These are phyloP conservation scores for Taeniopygia guttata DNA, from an alignment of 2,797 vertebrate species.

Conservation along the genomic window DNA sequence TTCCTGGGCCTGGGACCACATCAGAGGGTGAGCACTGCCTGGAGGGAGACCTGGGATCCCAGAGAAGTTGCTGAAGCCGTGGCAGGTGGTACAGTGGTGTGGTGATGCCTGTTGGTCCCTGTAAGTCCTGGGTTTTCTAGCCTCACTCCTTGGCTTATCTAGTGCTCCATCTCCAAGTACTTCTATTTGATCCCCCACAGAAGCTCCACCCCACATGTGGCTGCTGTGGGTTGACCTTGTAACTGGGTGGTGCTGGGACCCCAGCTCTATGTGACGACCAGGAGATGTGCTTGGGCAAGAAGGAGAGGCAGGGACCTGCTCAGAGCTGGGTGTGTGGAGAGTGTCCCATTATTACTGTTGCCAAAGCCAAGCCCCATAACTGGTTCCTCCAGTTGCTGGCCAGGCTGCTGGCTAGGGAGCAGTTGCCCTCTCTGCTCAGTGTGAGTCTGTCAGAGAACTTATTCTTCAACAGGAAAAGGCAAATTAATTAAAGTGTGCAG, in stretches of 20 bases:
- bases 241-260: background rate
- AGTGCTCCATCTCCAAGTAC: background rate
- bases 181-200: fast-evolving
- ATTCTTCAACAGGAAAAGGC: conserved; percentile 35
- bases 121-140: fast-evolving
- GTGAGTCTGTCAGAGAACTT: conserved; percentile 36
- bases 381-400: background rate
- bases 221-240: background rate
- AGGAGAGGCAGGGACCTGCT: background rate
- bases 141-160: background rate
- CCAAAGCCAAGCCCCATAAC: background rate
- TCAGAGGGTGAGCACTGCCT: background rate
- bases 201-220: background rate
- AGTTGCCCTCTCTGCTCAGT: background rate
- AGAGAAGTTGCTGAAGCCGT: background rate
- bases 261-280: background rate
- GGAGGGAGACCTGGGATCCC: background rate
- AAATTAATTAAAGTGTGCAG: conserved; percentile 43
- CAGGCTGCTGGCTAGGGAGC: background rate
- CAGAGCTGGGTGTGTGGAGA: fast-evolving
- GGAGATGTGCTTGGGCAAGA: background rate
- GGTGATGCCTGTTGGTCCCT: background rate
- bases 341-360: fast-evolving
- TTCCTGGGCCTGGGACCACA: background rate
- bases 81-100: background rate